Evolutionary conservation across 2,113 vertebrate species (phyloP).

Genomic region (Columba janthina): DNA sequence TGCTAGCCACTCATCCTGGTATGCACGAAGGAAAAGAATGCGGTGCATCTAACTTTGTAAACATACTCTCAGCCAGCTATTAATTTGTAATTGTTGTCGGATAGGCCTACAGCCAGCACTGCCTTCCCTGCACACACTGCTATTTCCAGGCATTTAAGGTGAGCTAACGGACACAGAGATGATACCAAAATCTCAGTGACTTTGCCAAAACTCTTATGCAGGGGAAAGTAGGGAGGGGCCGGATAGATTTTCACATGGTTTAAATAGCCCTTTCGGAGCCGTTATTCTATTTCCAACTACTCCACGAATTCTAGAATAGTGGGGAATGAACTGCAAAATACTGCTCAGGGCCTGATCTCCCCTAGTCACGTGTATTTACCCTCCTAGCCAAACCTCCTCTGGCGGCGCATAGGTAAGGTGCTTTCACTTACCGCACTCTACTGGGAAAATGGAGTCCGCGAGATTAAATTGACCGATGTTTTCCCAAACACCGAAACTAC

Average conservation of each 20-base stretch:
- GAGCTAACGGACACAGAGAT: rapidly evolving
- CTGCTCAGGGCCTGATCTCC: not conserved
- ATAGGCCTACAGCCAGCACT: not conserved
- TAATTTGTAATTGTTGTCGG: not conserved
- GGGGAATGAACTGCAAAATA: rapidly evolving
- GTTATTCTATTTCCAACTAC: not conserved
- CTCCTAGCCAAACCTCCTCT: too few species aligned
- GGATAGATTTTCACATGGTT: rapidly evolving
- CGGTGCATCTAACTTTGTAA: not conserved
- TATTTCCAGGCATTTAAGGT: not conserved
- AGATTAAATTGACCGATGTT: not conserved
- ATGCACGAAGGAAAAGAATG: rapidly evolving
- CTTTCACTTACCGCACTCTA: not conserved
- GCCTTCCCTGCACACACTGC: not conserved
- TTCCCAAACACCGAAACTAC: rapidly evolving
- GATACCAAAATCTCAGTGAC: rapidly evolving
- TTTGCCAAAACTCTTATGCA: rapidly evolving
- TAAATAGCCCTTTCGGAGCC: rapidly evolving
- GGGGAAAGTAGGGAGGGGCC: rapidly evolving
- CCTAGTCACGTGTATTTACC: rapidly evolving
- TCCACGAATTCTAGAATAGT: not conserved
- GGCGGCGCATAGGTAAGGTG: rapidly evolving
- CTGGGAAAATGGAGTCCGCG: not conserved
- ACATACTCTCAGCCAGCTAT: not conserved
- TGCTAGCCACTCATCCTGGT: not conserved